phyloP scores from a whole-genome alignment of 2,113 vertebrate species.

The Esox niger region DNA sequence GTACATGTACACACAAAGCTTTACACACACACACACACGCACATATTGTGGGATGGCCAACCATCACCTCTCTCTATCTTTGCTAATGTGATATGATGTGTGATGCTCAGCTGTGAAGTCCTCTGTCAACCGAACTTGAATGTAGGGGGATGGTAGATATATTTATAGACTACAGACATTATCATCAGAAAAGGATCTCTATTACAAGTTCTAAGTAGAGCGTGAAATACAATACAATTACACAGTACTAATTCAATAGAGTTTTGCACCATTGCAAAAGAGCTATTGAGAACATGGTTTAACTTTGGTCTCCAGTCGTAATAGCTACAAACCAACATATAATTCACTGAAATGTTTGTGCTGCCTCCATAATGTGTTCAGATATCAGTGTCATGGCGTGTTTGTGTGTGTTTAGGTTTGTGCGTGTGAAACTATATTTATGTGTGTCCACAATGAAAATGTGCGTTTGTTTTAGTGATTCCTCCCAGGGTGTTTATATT shows the following conservation, averaged over 20 bases:
- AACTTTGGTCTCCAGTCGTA: no score
- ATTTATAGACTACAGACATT: neutral
- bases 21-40: neutral
- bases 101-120: constrained; percentile 5
- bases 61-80: neutral
- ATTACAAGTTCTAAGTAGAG: no score
- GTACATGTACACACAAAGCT: no score
- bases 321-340: no score
- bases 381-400: neutral
- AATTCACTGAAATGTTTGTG: no score
- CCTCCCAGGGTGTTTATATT: neutral
- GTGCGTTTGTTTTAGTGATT: neutral
- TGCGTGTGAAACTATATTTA: neutral
- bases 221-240: no score
- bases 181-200: no score
- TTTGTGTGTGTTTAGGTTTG: neutral
- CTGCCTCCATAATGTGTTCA: no score
- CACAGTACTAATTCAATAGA: no score
- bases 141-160: neutral
- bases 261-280: no score
- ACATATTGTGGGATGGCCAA: neutral
- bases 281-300: no score
- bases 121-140: neutral
- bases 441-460: neutral
- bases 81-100: constrained; percentile 6